phyloP scores from a whole-genome alignment of 2,113 vertebrate genomes.

The Gadus chalcogrammus region DNA sequence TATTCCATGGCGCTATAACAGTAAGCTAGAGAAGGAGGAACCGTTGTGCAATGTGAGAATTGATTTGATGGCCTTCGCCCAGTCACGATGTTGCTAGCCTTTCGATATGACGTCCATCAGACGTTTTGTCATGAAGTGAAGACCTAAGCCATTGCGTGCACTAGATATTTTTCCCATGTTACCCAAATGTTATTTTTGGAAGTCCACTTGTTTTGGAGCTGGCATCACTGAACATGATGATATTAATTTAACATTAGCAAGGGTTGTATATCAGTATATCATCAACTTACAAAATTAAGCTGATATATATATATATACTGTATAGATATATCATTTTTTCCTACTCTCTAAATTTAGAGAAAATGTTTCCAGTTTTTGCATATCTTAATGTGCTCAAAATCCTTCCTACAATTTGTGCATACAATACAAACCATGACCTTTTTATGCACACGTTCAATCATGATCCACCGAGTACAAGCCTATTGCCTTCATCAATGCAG shows the following conservation, averaged over 20 bases:
- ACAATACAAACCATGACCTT: constrained; percentile 5
- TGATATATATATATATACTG: no score
- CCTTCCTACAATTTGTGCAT: no score
- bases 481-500: constrained; percentile 42
- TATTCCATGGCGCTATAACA: constrained; percentile 13
- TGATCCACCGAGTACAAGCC: constrained; percentile 15
- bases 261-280: no score
- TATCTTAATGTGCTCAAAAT: no score
- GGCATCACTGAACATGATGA: not conserved
- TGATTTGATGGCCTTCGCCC: constrained; percentile 27
- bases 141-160: constrained; percentile 14
- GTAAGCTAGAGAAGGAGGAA: constrained; percentile 47
- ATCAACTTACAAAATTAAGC: no score
- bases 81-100: constrained; percentile 1
- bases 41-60: constrained; percentile 22
- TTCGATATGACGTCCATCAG: constrained; percentile 7
- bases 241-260: no score
- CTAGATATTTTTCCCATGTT: constrained; percentile 4
- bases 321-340: no score
- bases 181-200: not conserved
- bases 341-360: no score
- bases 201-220: not conserved
- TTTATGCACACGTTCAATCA: constrained; percentile 30
- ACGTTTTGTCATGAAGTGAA: constrained; percentile 3
- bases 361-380: no score